Evolutionary conservation across 2,113 vertebrate species (phyloP), one percentile per base, ranked within the genome.

Genomic region (Nothocercus julius): DNA sequence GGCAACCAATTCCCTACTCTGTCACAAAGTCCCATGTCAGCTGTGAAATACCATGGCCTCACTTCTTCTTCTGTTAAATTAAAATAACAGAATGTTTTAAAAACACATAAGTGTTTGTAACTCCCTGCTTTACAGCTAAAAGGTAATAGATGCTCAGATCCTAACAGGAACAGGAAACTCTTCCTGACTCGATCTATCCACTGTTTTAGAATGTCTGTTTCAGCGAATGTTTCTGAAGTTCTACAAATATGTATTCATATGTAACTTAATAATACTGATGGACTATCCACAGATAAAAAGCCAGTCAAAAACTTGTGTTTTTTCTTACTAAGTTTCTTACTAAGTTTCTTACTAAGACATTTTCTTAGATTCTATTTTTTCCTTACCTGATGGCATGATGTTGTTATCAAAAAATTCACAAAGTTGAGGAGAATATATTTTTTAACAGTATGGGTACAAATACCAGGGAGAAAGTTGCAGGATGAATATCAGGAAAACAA

Each of bases 1-100:
- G n/a, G 4, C 25, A 79, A 85, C 2, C 0, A 0, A 10, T 54
- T 40, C 20, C 8, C 9, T 5, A 1, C 36, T 40, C 64, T 74
- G 34, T 12, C n/a, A 78, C 14, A 61, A 56, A 70, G 38, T 12
- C 49, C 38, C 47, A n/a, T n/a, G 20, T 53, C 36, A 40, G 28
- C 28, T 6, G 16, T 32, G 32, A 32, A 32, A 40, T 14, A 21
- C 38, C 49, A 27, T 6, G 12, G 12, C 28, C 70, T 42, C 51
- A 42, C 20, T 21, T 54, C 27, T 18, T 70, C n/a, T 24, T 36
- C 68, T 30, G 36, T 28, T 32, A 73, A 56, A 56, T 40, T 17
- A 40, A 56, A 73, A 54, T 22, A 61, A 34, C 18, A 34, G 17
- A 34, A 34, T 28, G 13, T 54, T 28, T 54, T 16, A 54, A 54